Percentiles rank a stretch among this genome's conserved stretches.
Evolutionary conservation across 2,888 invertebrate species (phyloP).

Genomic region (Rambutsinella grinnellia): DNA sequence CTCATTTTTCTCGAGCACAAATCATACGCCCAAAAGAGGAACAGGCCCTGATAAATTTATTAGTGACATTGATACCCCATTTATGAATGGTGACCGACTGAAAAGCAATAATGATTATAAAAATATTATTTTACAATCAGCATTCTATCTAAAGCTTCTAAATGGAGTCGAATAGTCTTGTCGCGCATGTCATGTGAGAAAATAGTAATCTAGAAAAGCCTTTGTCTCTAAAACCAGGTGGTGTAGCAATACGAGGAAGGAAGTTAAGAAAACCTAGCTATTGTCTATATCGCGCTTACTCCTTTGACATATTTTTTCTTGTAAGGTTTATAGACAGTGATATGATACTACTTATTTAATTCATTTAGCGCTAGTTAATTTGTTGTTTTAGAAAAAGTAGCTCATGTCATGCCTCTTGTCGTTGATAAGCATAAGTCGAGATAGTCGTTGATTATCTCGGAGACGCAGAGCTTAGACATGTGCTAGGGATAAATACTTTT

Average conservation of each 20-base stretch:
- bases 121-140: too few relatives aligned
- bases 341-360: conserved; percentile 18
- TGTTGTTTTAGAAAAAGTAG: conserved; percentile 32
- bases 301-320: conserved; percentile 41
- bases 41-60: too few relatives aligned
- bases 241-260: conserved; percentile 53
- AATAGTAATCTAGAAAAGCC: conserved; percentile 9
- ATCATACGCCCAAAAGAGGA: too few relatives aligned
- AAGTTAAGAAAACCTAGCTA: conserved; percentile 25
- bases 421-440: conserved; percentile 1
- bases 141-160: too few relatives aligned
- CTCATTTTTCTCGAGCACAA: too few relatives aligned
- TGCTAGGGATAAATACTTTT: too few relatives aligned
- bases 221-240: background rate
- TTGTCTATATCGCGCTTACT: conserved; percentile 27
- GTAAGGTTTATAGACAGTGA: background rate
- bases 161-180: too few relatives aligned
- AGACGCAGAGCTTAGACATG: background rate
- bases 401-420: conserved; percentile 29
- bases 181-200: conserved; percentile 6
- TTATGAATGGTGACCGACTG: too few relatives aligned
- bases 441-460: background rate
- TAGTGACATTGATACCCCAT: too few relatives aligned
- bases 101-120: too few relatives aligned
- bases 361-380: conserved; percentile 14